These are phyloP conservation scores for Aptenodytes patagonicus DNA, from an alignment of 2,113 vertebrate species.

Conservation along the genomic window DNA sequence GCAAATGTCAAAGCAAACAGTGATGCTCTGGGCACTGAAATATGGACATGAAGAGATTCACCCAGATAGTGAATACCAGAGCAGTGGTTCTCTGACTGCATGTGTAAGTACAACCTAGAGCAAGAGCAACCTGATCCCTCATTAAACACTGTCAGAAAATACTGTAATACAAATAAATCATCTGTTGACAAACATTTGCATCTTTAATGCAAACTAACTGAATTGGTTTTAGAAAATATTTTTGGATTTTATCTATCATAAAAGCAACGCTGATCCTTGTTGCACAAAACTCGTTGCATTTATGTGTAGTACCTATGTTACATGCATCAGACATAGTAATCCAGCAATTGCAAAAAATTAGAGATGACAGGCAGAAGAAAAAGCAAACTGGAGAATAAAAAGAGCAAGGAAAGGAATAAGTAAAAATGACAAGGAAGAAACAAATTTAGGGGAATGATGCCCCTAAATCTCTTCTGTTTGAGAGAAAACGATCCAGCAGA, in stretches of 20 bases:
- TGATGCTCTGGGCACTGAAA: not conserved
- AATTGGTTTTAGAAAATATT: not conserved
- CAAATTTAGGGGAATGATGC: not conserved
- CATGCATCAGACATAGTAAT: not conserved
- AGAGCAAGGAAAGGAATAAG: not conserved
- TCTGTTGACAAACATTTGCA: not conserved
- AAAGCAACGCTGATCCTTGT: not conserved
- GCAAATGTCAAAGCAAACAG: not conserved
- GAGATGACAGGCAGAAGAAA: not conserved
- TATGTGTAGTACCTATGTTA: not conserved
- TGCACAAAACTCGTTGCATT: not conserved
- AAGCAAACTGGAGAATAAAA: not conserved
- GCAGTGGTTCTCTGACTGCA: not conserved
- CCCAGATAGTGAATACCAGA: not conserved
- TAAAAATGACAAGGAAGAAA: not conserved
- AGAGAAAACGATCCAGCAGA: not conserved
- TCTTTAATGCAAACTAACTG: not conserved
- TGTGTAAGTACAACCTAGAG: not conserved
- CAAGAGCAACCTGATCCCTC: not conserved
- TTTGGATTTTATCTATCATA: not conserved
- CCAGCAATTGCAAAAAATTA: not conserved
- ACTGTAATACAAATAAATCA: not conserved
- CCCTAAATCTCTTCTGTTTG: not conserved
- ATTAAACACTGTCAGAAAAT: not conserved
- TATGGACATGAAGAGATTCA: not conserved